Evolutionary conservation across 2,888 invertebrate species (phyloP).

Genomic region (Pristionchus exspectatus): DNA sequence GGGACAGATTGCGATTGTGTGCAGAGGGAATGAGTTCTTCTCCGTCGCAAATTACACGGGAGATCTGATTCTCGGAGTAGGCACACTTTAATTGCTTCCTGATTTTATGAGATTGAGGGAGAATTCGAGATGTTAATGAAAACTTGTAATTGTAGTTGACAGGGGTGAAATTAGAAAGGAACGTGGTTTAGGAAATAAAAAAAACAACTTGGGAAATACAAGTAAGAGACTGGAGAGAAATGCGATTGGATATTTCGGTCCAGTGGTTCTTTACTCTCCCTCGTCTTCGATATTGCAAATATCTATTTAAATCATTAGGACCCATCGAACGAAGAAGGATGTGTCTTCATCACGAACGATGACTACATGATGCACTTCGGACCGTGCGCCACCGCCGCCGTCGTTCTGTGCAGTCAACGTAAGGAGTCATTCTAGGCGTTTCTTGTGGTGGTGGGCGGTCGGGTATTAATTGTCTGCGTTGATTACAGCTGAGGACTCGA

Average conservation of each 20-base stretch:
- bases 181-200: too few species aligned
- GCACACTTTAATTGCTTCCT: neutral
- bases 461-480: neutral
- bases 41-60: slow-evolving; percentile 57
- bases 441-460: neutral
- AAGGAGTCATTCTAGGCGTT: neutral
- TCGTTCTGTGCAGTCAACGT: slow-evolving; percentile 71
- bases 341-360: slow-evolving; percentile 62
- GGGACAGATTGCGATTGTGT: slow-evolving; percentile 65
- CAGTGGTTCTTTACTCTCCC: too few species aligned
- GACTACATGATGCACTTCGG: slow-evolving; percentile 63
- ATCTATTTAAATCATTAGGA: slow-evolving; percentile 35
- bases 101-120: neutral
- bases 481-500: neutral
- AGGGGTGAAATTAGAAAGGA: too few species aligned
- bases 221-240: too few species aligned
- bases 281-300: too few species aligned
- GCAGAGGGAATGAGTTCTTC: slow-evolving; percentile 66
- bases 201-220: too few species aligned
- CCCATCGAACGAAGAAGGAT: slow-evolving; percentile 56
- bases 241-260: too few species aligned
- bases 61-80: slow-evolving; percentile 56
- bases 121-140: neutral
- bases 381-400: slow-evolving; percentile 60
- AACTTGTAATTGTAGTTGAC: neutral